These are phyloP conservation scores for Sericinus montela DNA, from an alignment of 2,888 invertebrate genomes.

Conservation along the genomic window DNA sequence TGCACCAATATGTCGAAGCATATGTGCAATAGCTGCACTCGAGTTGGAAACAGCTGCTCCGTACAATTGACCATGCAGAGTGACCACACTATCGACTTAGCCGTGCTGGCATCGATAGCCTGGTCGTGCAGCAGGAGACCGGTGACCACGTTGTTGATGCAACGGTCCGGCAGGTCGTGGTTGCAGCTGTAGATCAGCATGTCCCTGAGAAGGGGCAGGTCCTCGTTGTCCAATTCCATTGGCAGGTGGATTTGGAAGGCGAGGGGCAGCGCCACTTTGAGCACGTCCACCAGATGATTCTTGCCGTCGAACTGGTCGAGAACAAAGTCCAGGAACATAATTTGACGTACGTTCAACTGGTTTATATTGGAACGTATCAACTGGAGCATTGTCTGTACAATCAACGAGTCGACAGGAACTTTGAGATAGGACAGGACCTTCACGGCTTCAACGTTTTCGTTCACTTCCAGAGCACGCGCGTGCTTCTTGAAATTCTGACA, in stretches of 20 bases:
- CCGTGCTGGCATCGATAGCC: conserved; percentile 56
- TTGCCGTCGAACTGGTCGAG: conserved; percentile 67
- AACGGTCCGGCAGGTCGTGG: conserved; percentile 68
- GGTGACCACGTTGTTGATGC: conserved; percentile 74
- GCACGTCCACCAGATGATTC: conserved; percentile 80
- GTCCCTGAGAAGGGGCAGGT: conserved; percentile 69
- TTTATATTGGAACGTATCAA: conserved; percentile 81
- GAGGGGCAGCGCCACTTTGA: conserved; percentile 82
- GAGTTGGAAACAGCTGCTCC: conserved; percentile 51
- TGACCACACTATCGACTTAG: conserved; percentile 78
- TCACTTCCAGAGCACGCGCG: conserved; percentile 70
- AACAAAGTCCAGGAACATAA: conserved; percentile 81
- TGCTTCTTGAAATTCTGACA: conserved; percentile 77
- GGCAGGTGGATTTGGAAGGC: conserved; percentile 82
- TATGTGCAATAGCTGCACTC: conserved; percentile 72
- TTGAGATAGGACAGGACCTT: conserved; percentile 80
- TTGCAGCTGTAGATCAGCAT: conserved; percentile 75
- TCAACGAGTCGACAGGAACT: conserved; percentile 76
- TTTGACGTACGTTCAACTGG: conserved; percentile 77
- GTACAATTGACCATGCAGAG: conserved; percentile 70
- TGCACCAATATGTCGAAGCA: conserved; percentile 69
- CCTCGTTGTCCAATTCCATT: conserved; percentile 76
- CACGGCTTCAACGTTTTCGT: conserved; percentile 78
- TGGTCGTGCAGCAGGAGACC: conserved; percentile 66
- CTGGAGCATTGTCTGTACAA: conserved; percentile 82